A percentile compares a stretch with the other conserved stretches of the same genome.
These are phyloP conservation scores for Schizopygopsis pylzovi DNA, from an alignment of 2,797 vertebrate genomes.

Conservation along the genomic window DNA sequence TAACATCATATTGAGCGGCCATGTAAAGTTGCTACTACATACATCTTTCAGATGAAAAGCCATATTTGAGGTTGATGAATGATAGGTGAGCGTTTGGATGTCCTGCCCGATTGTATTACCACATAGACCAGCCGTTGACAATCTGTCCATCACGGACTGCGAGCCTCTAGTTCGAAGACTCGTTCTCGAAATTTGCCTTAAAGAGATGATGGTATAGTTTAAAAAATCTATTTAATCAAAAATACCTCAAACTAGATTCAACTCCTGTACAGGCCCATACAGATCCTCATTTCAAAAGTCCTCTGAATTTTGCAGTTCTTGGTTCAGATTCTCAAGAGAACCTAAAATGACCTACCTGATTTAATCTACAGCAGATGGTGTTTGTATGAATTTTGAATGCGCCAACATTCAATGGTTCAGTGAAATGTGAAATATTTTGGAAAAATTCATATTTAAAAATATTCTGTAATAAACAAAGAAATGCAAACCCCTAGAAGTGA, in stretches of 20 bases:
- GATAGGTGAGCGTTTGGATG: too few species aligned
- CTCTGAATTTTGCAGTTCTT: neutral
- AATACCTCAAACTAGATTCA: too few species aligned
- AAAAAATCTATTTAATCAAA: neutral
- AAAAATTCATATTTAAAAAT: neutral
- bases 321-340: neutral
- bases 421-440: neutral
- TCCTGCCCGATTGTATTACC: too few species aligned
- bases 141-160: too few species aligned
- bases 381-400: neutral
- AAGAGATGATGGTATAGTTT: neutral
- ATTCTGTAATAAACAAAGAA: slow-evolving; percentile 12
- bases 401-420: neutral
- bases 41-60: too few species aligned
- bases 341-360: neutral
- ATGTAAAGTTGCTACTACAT: too few species aligned
- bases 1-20: too few species aligned
- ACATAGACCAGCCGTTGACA: too few species aligned
- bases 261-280: neutral
- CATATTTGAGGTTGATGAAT: too few species aligned
- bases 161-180: too few species aligned
- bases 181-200: too few species aligned
- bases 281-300: neutral
- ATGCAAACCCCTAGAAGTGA: neutral
- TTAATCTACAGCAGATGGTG: neutral